Evolutionary conservation across 1,140 invertebrate genomes (phyloP).

Genomic region (Eurosta solidaginis): DNA sequence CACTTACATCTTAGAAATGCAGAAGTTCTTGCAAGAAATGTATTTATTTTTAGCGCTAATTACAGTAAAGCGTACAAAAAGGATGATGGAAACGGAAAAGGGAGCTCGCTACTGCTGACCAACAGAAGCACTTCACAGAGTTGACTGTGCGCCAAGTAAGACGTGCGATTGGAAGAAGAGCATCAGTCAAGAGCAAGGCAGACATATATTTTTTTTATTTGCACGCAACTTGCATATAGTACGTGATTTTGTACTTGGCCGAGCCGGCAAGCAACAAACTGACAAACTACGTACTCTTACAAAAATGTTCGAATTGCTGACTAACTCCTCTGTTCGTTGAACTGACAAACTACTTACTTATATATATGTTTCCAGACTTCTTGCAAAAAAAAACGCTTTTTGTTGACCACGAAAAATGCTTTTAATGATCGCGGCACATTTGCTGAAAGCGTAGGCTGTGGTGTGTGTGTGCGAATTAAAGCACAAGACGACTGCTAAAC

Average conservation of each 20-base stretch:
- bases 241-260: too few species aligned
- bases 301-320: conserved; percentile 6
- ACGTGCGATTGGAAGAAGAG: not conserved
- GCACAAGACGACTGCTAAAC: not conserved
- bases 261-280: not conserved
- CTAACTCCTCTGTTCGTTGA: not conserved
- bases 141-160: not conserved
- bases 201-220: too few species aligned
- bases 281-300: too few species aligned
- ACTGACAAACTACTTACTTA: not conserved
- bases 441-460: not conserved
- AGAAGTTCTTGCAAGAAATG: not conserved
- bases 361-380: not conserved
- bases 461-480: not conserved
- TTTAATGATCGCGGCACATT: conserved; percentile 20
- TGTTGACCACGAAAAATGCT: conserved; percentile 4
- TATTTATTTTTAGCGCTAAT: conserved; percentile 25
- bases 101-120: not conserved
- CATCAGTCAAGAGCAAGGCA: not conserved
- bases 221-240: too few species aligned
- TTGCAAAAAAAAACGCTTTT: not conserved
- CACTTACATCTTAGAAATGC: not conserved
- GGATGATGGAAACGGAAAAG: not conserved
- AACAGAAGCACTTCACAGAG: not conserved
- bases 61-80: conserved; percentile 8